These are phyloP conservation scores for Antennarius maculatus DNA, from an alignment of 2,797 vertebrate species.

Conservation along the genomic window DNA sequence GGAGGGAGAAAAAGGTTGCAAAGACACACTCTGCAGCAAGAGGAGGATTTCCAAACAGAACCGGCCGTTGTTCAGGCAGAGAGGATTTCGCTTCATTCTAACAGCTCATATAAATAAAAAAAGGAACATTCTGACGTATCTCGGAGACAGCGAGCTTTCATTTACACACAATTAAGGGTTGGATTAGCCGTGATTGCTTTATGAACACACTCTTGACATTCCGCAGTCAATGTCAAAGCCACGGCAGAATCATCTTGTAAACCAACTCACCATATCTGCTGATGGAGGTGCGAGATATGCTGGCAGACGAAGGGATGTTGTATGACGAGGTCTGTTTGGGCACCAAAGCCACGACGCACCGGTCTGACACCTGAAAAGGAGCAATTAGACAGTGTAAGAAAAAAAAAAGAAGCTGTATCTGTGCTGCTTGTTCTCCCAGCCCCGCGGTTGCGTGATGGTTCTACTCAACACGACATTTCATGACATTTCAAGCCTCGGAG, in stretches of 20 bases:
- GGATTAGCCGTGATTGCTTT: constrained; percentile 2
- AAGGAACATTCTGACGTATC: constrained; percentile 10
- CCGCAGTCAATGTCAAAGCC: not conserved
- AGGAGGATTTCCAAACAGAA: constrained; percentile 32
- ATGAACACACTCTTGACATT: constrained; percentile 1
- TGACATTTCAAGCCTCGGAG: constrained; percentile 50
- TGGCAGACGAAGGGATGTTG: constrained; percentile 95
- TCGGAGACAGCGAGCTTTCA: constrained; percentile 9
- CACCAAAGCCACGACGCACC: constrained; percentile 94
- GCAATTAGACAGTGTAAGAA: constrained; percentile 16
- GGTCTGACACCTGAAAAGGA: constrained; percentile 90
- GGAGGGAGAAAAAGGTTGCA: constrained; percentile 25
- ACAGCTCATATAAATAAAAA: constrained; percentile 40
- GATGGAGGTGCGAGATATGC: constrained; percentile 95
- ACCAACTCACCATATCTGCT: constrained; percentile 92
- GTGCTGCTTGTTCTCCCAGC: constrained; percentile 46
- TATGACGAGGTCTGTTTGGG: constrained; percentile 98
- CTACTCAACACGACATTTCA: constrained; percentile 58
- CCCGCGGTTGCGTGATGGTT: constrained; percentile 50
- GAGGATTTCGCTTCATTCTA: constrained; percentile 42
- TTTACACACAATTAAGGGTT: constrained; percentile 19
- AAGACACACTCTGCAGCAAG: constrained; percentile 17
- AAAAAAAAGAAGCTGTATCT: constrained; percentile 44
- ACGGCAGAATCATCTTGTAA: not conserved
- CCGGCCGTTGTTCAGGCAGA: constrained; percentile 17